A percentile compares a stretch with the other conserved stretches of the same genome.
Evolutionary conservation across 2,797 vertebrate species (phyloP).

Genomic region (Pygocentrus nattereri): DNA sequence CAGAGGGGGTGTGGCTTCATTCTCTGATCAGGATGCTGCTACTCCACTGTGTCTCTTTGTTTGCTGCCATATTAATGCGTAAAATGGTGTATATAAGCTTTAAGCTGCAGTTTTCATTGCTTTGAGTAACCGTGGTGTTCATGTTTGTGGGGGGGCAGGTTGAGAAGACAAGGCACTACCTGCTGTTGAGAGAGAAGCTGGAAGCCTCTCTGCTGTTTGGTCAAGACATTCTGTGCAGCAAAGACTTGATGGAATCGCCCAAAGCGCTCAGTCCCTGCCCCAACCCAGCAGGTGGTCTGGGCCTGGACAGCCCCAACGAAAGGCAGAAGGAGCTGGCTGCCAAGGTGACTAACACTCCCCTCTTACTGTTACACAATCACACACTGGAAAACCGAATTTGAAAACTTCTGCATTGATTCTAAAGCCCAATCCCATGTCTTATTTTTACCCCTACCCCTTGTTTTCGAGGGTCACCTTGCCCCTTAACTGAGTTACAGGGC

Average conservation of each 20-base stretch:
- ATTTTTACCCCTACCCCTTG: too few species aligned
- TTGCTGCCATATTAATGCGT: too few species aligned
- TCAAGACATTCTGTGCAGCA: conserved; percentile 85
- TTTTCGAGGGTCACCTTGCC: too few species aligned
- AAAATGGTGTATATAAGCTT: too few species aligned
- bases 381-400: not conserved
- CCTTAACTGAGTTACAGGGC: too few species aligned
- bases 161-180: conserved; percentile 96
- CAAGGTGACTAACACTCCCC: conserved; percentile 81
- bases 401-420: not conserved
- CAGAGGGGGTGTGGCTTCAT: too few species aligned
- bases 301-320: conserved; percentile 86
- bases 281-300: conserved; percentile 75
- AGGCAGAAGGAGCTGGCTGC: conserved; percentile 97
- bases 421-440: too few species aligned
- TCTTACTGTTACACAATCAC: not conserved
- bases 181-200: conserved; percentile 95
- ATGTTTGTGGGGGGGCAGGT: too few species aligned
- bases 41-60: too few species aligned
- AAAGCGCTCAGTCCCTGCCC: conserved; percentile 79
- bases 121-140: too few species aligned
- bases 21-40: too few species aligned
- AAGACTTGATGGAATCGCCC: conserved; percentile 84
- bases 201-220: conserved; percentile 88
- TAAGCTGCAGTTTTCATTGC: too few species aligned